Conservation (phyloP, 1,140 invertebrate genomes). For the Leucophenga varia region DNA sequence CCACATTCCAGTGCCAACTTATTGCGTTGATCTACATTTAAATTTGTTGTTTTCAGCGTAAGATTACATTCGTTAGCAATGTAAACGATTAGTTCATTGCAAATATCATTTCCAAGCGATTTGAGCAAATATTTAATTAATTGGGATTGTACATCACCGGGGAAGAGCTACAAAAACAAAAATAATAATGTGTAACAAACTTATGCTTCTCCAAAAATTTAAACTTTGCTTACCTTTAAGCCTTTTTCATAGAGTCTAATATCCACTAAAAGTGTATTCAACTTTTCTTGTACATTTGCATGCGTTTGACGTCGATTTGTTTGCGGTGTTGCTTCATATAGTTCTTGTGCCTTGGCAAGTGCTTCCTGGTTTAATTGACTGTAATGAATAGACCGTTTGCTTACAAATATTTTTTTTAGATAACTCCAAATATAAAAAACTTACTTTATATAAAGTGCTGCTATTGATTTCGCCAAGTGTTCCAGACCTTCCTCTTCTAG, state of each 20-base stretch:
- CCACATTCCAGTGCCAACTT: slow-evolving; percentile 67
- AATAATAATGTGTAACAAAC: too few relatives aligned
- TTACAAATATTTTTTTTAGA: background rate
- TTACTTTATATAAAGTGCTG: slow-evolving; percentile 61
- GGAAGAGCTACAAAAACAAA: slow-evolving; percentile 56
- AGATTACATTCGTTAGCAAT: slow-evolving; percentile 67
- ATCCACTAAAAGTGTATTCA: slow-evolving; percentile 75
- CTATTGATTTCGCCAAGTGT: slow-evolving; percentile 63
- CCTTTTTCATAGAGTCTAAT: slow-evolving; percentile 85
- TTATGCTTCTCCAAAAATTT: too few relatives aligned
- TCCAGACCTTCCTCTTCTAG: slow-evolving; percentile 68
- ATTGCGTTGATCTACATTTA: slow-evolving; percentile 67
- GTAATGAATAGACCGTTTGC: slow-evolving; percentile 7
- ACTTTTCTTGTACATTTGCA: slow-evolving; percentile 76
- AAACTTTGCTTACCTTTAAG: slow-evolving; percentile 66
- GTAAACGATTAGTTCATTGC: slow-evolving; percentile 76
- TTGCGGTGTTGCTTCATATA: slow-evolving; percentile 71
- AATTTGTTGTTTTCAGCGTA: slow-evolving; percentile 59
- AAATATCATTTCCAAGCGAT: slow-evolving; percentile 78
- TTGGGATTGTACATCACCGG: slow-evolving; percentile 63
- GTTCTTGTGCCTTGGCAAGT: slow-evolving; percentile 65
- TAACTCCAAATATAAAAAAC: background rate
- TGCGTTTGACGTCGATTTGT: slow-evolving; percentile 74
- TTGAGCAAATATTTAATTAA: slow-evolving; percentile 82
- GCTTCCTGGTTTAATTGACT: slow-evolving; percentile 58